A percentile compares a stretch with the other conserved stretches of the same genome.
Conservation (phyloP, 1,140 invertebrate genomes). For the Nomia melanderi region DNA sequence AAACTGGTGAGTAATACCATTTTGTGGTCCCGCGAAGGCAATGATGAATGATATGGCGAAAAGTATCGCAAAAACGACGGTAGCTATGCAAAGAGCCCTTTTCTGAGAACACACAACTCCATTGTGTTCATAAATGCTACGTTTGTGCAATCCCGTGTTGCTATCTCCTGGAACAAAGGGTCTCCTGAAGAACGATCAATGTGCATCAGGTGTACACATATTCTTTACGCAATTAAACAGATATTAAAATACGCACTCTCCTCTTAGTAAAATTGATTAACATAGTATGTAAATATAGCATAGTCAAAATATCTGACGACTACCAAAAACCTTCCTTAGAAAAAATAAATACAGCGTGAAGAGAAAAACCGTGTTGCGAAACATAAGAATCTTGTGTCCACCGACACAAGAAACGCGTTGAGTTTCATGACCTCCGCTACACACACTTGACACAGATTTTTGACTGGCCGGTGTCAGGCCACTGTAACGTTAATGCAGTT, state of each 20-base stretch:
- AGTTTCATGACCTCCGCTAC: constrained; percentile 63
- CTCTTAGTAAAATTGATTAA: no score
- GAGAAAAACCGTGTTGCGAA: background rate
- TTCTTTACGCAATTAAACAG: background rate
- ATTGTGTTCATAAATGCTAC: constrained; percentile 87
- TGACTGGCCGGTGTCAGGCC: constrained; percentile 51
- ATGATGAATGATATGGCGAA: constrained; percentile 92
- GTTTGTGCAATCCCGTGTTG: constrained; percentile 85
- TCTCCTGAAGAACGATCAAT: constrained; percentile 20
- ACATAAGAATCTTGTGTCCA: constrained; percentile 8
- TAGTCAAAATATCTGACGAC: no score
- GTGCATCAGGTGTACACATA: background rate
- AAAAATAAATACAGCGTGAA: background rate
- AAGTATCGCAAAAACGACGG: constrained; percentile 88
- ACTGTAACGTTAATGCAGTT: constrained; percentile 47
- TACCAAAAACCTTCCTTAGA: no score
- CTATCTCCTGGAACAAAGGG: constrained; percentile 84
- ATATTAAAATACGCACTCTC: background rate
- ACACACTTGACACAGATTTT: constrained; percentile 71
- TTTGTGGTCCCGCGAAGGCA: constrained; percentile 92
- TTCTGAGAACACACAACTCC: constrained; percentile 93
- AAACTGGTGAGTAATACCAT: constrained; percentile 77
- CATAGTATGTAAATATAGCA: no score
- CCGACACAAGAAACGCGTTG: constrained; percentile 59
- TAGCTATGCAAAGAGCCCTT: constrained; percentile 89